Conservation (phyloP, 1,140 invertebrate genomes). For the Harpegnathos saltator region DNA sequence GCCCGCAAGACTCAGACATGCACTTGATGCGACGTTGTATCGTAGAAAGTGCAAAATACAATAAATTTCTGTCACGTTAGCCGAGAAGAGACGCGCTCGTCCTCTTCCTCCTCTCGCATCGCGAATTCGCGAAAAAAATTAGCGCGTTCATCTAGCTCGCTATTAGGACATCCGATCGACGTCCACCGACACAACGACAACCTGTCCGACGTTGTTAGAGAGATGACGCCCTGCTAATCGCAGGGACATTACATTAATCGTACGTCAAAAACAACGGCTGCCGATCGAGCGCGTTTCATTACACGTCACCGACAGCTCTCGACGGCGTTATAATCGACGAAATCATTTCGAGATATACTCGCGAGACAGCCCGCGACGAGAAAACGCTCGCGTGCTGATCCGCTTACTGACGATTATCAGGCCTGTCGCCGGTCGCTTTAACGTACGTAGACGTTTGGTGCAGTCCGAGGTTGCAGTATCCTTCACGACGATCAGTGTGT, state of each 20-base stretch:
- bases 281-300: constrained; percentile 33
- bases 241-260: constrained; percentile 42
- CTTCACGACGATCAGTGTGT: constrained; percentile 31
- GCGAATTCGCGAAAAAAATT: too few species aligned
- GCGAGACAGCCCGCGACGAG: too few species aligned
- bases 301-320: not conserved
- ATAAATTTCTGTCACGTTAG: not conserved
- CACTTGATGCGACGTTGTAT: not conserved
- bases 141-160: too few species aligned
- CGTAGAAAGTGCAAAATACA: not conserved
- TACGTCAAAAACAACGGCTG: constrained; percentile 43
- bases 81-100: not conserved
- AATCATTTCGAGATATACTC: too few species aligned
- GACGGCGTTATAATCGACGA: constrained; percentile 12
- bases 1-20: not conserved
- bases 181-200: too few species aligned
- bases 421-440: not conserved
- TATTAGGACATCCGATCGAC: too few species aligned
- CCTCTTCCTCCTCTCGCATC: too few species aligned
- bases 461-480: constrained; percentile 3
- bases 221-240: constrained; percentile 34
- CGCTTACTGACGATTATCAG: not conserved
- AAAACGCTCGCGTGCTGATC: constrained; percentile 2
- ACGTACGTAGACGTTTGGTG: too few species aligned
- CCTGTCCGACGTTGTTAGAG: too few species aligned